Percentiles rank a stretch among this genome's conserved stretches.
Conservation (phyloP, 2,113 vertebrate genomes). For the Scytalopus superciliaris region DNA sequence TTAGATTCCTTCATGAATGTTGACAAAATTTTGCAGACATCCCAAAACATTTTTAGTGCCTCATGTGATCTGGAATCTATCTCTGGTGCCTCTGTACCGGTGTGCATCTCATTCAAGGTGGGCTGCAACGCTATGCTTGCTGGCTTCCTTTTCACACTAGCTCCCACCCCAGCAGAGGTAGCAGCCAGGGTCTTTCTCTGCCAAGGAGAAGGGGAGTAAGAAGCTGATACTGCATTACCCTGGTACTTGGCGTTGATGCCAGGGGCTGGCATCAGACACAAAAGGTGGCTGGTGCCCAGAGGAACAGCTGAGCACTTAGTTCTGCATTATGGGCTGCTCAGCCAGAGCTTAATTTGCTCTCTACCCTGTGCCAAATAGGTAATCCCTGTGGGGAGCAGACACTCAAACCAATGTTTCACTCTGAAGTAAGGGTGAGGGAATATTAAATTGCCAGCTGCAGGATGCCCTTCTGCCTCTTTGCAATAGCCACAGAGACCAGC, state of each 20-base stretch:
- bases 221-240: background rate
- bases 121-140: background rate
- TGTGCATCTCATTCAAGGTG: rapidly evolving
- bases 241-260: background rate
- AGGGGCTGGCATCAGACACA: background rate
- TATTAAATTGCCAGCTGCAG: background rate
- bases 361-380: background rate
- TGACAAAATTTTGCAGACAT: background rate
- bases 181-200: background rate
- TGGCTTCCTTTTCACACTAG: background rate
- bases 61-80: background rate
- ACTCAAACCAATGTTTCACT: background rate
- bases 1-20: background rate
- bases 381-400: background rate
- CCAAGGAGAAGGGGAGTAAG: background rate
- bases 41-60: background rate
- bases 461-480: background rate
- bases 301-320: background rate
- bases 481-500: background rate
- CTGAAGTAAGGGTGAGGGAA: background rate
- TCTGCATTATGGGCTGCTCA: background rate
- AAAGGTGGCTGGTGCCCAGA: background rate
- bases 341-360: background rate
- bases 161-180: rapidly evolving
- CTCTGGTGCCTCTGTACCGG: rapidly evolving